Percentiles rank a stretch among this genome's conserved stretches.
Conservation (phyloP, 1,140 invertebrate species). For the Pachypeltis micranthus region DNA sequence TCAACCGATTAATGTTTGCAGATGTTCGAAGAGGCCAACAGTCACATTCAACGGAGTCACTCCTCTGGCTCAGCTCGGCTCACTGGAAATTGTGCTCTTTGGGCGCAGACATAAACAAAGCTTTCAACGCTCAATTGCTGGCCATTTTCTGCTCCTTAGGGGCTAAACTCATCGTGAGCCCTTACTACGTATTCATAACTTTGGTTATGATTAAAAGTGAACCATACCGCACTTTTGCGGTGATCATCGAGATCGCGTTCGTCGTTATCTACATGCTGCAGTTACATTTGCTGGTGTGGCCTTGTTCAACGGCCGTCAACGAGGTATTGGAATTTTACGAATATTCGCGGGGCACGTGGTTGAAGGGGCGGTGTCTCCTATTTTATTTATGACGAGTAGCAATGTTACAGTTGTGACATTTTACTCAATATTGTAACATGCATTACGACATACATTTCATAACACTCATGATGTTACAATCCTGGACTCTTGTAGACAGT, state of each 20-base stretch:
- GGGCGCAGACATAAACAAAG: constrained; percentile 20
- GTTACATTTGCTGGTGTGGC: neutral
- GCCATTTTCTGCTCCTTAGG: constrained; percentile 11
- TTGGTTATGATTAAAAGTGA: no score
- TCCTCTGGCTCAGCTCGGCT: constrained; percentile 17
- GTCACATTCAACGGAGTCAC: neutral
- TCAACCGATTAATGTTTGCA: neutral
- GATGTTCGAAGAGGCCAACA: neutral
- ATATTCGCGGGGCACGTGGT: no score
- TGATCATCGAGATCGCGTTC: neutral
- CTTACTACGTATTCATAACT: neutral
- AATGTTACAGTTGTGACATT: no score
- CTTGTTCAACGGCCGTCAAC: neutral
- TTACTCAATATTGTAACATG: no score
- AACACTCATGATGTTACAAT: no score
- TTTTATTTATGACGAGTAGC: no score
- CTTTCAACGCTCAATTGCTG: constrained; percentile 21
- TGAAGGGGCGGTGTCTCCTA: no score
- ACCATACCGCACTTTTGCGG: neutral
- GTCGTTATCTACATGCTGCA: neutral
- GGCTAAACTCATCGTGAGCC: neutral
- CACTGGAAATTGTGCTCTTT: constrained; percentile 22
- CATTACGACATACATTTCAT: no score
- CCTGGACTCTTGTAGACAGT: no score
- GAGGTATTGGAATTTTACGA: no score